Base-by-base conservation (phyloP, 1,140 invertebrate genomes). In the Charaxes varanes region DNA sequence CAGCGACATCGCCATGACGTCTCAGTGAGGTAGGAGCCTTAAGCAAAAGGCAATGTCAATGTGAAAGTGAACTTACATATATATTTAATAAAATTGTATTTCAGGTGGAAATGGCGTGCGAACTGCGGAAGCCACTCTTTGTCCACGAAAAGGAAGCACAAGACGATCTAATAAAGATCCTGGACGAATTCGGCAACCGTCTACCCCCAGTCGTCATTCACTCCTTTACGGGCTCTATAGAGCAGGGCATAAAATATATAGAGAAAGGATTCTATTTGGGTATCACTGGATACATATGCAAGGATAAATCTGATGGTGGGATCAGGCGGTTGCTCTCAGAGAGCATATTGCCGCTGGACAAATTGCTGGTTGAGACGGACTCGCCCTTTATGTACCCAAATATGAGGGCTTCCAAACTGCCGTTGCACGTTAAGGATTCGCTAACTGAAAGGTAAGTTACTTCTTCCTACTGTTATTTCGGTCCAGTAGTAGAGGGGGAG, bases 311-410 rank as follows among this genome's bases (percentile, higher is more conserved):
- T 7, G 94, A 96, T 56, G 91, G 92, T 52, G 95, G 96, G 7
- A 91, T 98, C 3, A 85, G 95, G 38, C 90, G 93, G 62, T 82
- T 97, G 28, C 71, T 98, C 6, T 91, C 94, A 19, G 91, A 93
- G 61, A 90, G 92, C 36, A 85, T 90, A 12, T 86, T 96, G 56
- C 94, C 95, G 1, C 65, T 97, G 47, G 94, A 98, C 55, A 88
- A 89, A 70, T 83, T 97, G 31, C 68, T 98, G 16, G 90, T 98
- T 1, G 95, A 97, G 84, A 97, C 94, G 1, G 96, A 98, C 85
- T 92, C 95, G 5, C 96, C 96, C 0, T 98, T 96, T 64, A 96
- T 97, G 94, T 98, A 96, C 79, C 96, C 96, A 0, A 98, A 98
- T 70, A 95, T 94, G 26, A 87, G 96, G 70, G 95, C 95, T 33